Evolutionary conservation across 2,888 invertebrate genomes (phyloP).

Genomic region (Margaritifera margaritifera): DNA sequence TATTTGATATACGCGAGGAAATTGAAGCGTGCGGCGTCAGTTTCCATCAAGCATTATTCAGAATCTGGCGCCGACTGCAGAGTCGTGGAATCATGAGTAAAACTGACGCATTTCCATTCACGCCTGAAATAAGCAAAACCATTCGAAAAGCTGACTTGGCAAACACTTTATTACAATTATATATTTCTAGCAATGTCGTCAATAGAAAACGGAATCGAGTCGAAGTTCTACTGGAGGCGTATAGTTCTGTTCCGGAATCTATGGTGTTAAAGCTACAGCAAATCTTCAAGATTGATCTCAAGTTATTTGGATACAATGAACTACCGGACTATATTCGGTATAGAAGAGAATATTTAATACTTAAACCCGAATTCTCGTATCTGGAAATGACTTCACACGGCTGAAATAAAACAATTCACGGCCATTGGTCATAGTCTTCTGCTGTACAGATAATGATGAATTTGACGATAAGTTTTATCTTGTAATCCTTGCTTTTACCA

Average conservation of each 20-base stretch:
- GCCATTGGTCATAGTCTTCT: too few relatives aligned
- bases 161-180: not conserved
- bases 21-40: slow-evolving; percentile 22
- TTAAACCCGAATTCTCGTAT: not conserved
- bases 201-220: slow-evolving; percentile 23
- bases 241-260: slow-evolving; percentile 13
- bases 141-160: too few relatives aligned
- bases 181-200: slow-evolving; percentile 5
- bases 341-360: not conserved
- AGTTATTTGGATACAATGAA: slow-evolving; percentile 38
- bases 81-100: slow-evolving; percentile 38
- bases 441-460: too few relatives aligned
- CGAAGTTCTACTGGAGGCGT: slow-evolving; percentile 33
- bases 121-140: not conserved
- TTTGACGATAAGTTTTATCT: too few relatives aligned
- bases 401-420: too few relatives aligned
- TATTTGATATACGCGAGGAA: slow-evolving; percentile 15
- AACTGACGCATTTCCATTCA: slow-evolving; percentile 26
- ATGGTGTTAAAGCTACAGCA: slow-evolving; percentile 16
- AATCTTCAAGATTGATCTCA: slow-evolving; percentile 33
- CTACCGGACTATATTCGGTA: slow-evolving; percentile 7
- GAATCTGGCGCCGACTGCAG: slow-evolving; percentile 38
- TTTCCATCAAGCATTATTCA: slow-evolving; percentile 26
- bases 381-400: not conserved
- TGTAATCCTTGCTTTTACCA: too few relatives aligned